Percentiles rank a stretch among this genome's conserved stretches.
phyloP scores from a whole-genome alignment of 2,113 vertebrate genomes.

The Chiloscyllium plagiosum region DNA sequence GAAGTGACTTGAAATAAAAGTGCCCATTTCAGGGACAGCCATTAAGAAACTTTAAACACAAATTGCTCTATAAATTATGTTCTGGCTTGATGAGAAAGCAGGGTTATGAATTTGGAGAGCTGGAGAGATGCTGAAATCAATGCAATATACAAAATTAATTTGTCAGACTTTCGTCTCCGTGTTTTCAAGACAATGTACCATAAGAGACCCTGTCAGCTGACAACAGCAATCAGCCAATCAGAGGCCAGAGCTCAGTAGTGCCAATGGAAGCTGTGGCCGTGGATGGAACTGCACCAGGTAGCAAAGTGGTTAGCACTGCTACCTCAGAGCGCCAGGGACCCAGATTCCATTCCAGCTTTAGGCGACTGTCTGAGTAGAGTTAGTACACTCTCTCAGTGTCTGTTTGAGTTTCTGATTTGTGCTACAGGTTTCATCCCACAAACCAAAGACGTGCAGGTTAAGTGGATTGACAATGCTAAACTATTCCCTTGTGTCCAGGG shows the following conservation, averaged over 20 bases:
- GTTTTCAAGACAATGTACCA: neutral
- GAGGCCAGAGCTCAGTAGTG: no score
- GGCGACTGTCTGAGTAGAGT: no score
- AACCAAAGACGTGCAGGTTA: no score
- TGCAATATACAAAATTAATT: neutral
- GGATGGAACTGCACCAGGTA: neutral
- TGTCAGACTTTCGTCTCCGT: neutral
- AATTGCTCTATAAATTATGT: conserved; percentile 11
- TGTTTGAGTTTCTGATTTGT: no score
- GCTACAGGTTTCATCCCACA: no score
- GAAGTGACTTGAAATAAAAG: neutral
- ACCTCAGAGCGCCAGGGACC: no score
- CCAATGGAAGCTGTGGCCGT: neutral
- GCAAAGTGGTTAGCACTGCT: no score
- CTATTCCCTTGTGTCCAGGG: no score
- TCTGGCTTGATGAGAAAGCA: neutral
- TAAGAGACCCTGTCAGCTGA: neutral
- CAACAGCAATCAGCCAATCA: neutral
- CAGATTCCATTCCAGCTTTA: no score
- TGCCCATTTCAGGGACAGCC: neutral
- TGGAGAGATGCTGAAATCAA: conserved; percentile 22
- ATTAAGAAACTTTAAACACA: neutral
- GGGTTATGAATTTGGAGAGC: neutral
- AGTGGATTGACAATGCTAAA: no score
- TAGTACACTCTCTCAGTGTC: no score